Percentiles rank a stretch among this genome's conserved stretches.
These are phyloP conservation scores for Sogatella furcifera DNA, from an alignment of 1,140 invertebrate genomes.

Conservation along the genomic window DNA sequence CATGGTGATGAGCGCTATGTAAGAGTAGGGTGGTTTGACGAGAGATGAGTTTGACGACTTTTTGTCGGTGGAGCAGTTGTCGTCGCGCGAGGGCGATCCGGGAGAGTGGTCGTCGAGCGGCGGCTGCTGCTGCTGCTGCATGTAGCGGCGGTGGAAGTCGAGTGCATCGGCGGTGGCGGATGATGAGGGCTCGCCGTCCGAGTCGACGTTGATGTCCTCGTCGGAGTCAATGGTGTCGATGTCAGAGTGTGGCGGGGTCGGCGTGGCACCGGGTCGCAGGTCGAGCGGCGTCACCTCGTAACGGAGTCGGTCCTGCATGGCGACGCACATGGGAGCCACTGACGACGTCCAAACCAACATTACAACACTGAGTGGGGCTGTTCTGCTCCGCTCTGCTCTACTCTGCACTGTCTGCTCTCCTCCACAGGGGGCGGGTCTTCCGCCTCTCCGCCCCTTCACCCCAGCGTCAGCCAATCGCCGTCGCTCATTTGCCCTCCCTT, in stretches of 20 bases:
- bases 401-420: background rate
- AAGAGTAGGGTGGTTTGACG: constrained; percentile 92
- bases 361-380: no score
- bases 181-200: constrained; percentile 20
- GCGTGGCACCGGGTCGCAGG: constrained; percentile 13
- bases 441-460: background rate
- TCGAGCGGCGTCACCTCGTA: constrained; percentile 17
- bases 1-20: constrained; percentile 97
- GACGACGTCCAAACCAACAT: background rate
- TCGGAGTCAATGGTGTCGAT: constrained; percentile 12
- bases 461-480: no score
- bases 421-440: background rate
- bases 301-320: constrained; percentile 23
- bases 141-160: constrained; percentile 14
- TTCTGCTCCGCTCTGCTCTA: no score
- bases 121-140: background rate
- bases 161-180: constrained; percentile 3
- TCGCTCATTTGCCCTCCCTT: no score
- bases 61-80: constrained; percentile 15
- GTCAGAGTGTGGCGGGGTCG: constrained; percentile 5
- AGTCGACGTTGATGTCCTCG: constrained; percentile 28
- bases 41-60: constrained; percentile 16
- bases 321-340: constrained; percentile 21
- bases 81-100: background rate
- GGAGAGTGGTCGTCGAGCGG: background rate